Base-by-base conservation (phyloP, 2,797 vertebrate species). In the Dendrocincla fuliginosa region DNA sequence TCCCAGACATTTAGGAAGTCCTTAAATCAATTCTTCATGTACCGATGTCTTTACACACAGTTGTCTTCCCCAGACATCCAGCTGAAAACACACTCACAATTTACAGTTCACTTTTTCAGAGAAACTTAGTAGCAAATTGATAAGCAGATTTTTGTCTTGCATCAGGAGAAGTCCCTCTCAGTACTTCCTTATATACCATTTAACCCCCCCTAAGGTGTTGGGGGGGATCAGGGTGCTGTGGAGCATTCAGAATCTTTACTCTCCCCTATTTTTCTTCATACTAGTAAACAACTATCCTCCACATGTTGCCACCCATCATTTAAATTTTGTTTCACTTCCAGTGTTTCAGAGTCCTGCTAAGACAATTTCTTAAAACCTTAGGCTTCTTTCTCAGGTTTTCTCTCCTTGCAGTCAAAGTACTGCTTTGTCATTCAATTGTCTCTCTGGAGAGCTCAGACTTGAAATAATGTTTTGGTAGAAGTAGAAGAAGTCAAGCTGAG, bases 91-190 rank as follows among this genome's bases (percentile, higher is more conserved):
- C 3, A 9, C 2, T 61, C 30, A 10, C 6, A 14, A 57, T 13
- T 56, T 84, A 67, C 13, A 15, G 16, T 33, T 67, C 37, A 30
- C 24, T 56, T 76, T 60, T 76, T 67, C 53, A 61, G 7, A 15
- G 13, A 52, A 25, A 37, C 3, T 13, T 67, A 44, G 52, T 5
- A 71, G 23, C 19, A 93, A 78, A 70, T n/a, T 63, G 19, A 35
- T n/a, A 53, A 22, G 7, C 0, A 0, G 25, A 13, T 67, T 89
- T 89, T 73, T 30, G 15, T 39, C 32, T 79, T 60, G 4, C 35
- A 32, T 27, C 8, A 39, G 28, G 16, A 68, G 27, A 86, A 74
- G 5, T 22, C 3, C 6, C 10, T 39, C n/a, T 39, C 30, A 16
- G 0, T 59, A 35, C 30, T 39, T 84, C 67, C 30, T 37, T 55